phyloP scores from a whole-genome alignment of 1,140 invertebrate species.

The Aradophagus sp. region DNA sequence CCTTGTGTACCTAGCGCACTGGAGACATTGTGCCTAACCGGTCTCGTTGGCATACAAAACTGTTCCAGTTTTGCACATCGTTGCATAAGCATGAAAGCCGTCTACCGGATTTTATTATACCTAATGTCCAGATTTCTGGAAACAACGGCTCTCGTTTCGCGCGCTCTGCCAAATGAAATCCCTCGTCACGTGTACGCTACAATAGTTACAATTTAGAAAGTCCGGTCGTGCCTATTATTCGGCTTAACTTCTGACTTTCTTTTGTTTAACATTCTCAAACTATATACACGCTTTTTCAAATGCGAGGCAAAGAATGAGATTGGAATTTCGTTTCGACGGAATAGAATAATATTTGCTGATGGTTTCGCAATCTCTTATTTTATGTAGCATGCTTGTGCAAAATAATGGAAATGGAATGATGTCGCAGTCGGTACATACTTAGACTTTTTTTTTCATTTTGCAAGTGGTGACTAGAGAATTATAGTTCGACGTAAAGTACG shows the following conservation, averaged over 20 bases:
- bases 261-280: conserved; percentile 28
- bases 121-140: conserved; percentile 59
- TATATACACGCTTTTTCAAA: no score
- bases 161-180: conserved; percentile 42
- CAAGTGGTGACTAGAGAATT: no score
- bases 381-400: no score
- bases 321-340: no score
- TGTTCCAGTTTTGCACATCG: conserved; percentile 67
- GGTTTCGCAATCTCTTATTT: no score
- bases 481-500: no score
- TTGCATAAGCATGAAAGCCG: conserved; percentile 67
- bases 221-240: conserved; percentile 22
- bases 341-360: no score
- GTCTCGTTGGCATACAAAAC: conserved; percentile 61
- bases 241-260: conserved; percentile 23
- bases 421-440: no score
- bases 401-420: no score
- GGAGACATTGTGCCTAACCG: conserved; percentile 65
- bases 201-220: conserved; percentile 45
- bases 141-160: conserved; percentile 51
- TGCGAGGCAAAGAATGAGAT: no score
- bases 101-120: conserved; percentile 49
- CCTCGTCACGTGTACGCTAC: conserved; percentile 36
- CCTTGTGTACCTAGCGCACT: conserved; percentile 63
- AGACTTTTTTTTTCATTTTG: no score